These are phyloP conservation scores for Oncorhynchus keta DNA, from an alignment of 2,113 vertebrate species.

Conservation along the genomic window DNA sequence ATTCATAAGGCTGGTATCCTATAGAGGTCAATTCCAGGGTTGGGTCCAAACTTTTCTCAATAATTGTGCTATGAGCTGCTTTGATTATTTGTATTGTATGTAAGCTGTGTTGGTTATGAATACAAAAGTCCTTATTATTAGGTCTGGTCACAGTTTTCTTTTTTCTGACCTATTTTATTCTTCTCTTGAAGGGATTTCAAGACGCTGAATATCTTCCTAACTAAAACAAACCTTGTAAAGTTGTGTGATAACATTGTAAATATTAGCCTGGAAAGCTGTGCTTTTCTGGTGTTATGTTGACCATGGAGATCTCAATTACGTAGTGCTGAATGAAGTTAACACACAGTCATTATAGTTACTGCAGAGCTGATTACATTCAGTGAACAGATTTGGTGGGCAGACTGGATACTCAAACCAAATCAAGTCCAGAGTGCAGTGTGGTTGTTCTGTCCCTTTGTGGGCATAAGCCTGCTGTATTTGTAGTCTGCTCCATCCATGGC, in stretches of 20 bases:
- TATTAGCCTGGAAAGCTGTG: neutral
- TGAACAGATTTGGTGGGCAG: neutral
- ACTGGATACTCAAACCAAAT: neutral
- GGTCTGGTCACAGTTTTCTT: neutral
- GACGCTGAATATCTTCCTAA: constrained; percentile 98
- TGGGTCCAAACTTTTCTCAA: neutral
- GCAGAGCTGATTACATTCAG: neutral
- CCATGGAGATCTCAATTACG: neutral
- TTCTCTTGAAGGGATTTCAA: constrained; percentile 88
- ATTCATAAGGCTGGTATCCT: constrained; percentile 96
- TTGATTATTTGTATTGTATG: neutral
- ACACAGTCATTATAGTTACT: too few species aligned
- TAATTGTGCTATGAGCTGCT: neutral
- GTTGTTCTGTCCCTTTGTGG: neutral
- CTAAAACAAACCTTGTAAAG: constrained; percentile 97
- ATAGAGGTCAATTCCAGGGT: constrained; percentile 81
- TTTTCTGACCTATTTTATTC: constrained; percentile 6
- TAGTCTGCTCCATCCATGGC: neutral
- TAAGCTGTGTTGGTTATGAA: neutral
- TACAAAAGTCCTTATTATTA: neutral
- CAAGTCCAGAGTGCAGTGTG: neutral
- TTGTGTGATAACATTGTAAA: constrained; percentile 83
- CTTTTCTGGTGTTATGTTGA: neutral
- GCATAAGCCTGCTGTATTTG: neutral
- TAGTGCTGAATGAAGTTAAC: too few species aligned